Percentiles rank a stretch among this genome's conserved stretches.
These are phyloP conservation scores for Polypedilum vanderplanki DNA, from an alignment of 1,140 invertebrate species.

Conservation along the genomic window DNA sequence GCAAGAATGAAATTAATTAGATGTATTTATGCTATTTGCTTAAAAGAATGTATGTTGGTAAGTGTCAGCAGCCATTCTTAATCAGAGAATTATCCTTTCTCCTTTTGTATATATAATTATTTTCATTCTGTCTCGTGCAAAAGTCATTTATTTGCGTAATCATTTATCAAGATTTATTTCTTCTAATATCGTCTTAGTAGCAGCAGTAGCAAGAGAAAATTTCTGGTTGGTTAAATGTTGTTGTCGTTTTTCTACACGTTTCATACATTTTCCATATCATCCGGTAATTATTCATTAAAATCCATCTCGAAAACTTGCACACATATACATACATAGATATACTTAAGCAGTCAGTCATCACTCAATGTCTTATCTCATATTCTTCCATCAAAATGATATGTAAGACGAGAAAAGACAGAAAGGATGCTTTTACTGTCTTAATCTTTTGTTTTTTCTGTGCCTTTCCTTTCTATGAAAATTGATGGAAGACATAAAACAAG, in stretches of 20 bases:
- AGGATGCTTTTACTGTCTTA: background rate
- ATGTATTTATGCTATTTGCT: background rate
- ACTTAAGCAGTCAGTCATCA: background rate
- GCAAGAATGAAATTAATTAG: background rate
- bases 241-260: background rate
- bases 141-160: conserved; percentile 26
- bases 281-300: conserved; percentile 28
- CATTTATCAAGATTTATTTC: conserved; percentile 27
- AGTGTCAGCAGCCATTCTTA: conserved; percentile 5
- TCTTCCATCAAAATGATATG: background rate
- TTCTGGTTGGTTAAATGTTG: too few relatives aligned
- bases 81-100: conserved; percentile 17
- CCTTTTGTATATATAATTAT: background rate
- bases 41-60: background rate
- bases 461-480: background rate
- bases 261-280: conserved; percentile 13
- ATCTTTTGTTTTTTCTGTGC: conserved; percentile 25
- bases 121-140: conserved; percentile 13
- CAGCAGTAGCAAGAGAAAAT: too few relatives aligned
- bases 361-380: conserved; percentile 21
- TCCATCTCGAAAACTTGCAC: conserved; percentile 9
- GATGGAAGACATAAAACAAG: conserved; percentile 23
- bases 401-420: background rate
- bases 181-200: background rate
- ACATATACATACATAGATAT: background rate